phyloP scores from a whole-genome alignment of 92 coral and sea anemone species.

The Parazoanthus atlanticus region DNA sequence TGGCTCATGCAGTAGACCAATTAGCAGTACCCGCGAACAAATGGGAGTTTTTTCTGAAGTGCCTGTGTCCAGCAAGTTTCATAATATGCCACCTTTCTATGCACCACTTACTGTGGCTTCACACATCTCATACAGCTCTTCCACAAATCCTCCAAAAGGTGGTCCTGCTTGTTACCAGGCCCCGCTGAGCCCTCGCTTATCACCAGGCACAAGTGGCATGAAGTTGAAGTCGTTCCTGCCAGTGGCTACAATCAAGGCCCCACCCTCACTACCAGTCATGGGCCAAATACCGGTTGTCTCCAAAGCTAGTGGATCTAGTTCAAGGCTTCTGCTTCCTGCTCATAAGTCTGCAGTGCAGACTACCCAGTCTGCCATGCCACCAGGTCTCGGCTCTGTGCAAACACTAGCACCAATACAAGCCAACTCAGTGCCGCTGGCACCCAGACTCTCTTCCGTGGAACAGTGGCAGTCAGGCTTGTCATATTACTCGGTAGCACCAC shows the following conservation, averaged over 20 bases:
- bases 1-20: not conserved
- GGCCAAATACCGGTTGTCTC: constrained; percentile 23
- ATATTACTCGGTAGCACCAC: not conserved
- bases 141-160: not conserved
- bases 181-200: constrained; percentile 42
- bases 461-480: constrained; percentile 38
- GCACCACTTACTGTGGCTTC: constrained; percentile 23
- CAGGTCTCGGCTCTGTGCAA: not conserved
- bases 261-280: not conserved
- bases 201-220: constrained; percentile 38
- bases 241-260: not conserved
- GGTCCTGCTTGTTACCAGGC: constrained; percentile 37
- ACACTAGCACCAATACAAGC: not conserved
- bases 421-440: constrained; percentile 32
- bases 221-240: constrained; percentile 30
- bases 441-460: constrained; percentile 6
- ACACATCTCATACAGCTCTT: not conserved
- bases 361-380: not conserved
- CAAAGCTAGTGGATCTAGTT: constrained; percentile 17
- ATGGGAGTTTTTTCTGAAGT: not conserved
- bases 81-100: constrained; percentile 8
- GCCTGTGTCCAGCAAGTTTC: not conserved
- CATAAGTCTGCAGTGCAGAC: constrained; percentile 18
- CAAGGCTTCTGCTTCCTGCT: constrained; percentile 33
- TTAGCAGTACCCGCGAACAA: constrained; percentile 16